Base-by-base conservation (phyloP, 1,140 invertebrate genomes). In the Megalopta genalis region DNA sequence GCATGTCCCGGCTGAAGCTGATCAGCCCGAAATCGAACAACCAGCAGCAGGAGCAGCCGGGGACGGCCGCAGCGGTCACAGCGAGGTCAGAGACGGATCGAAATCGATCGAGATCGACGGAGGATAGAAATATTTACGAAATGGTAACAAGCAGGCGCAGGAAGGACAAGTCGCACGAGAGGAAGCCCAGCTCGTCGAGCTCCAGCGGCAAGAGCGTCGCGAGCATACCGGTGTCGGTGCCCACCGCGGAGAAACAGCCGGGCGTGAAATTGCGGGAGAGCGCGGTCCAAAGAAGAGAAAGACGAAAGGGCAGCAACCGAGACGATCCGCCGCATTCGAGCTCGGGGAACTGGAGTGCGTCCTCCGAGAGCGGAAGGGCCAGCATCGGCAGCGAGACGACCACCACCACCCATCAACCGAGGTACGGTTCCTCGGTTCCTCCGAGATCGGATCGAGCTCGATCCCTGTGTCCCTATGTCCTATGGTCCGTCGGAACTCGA, bases 261-360 rank as follows among this genome's bases (percentile, higher is more conserved):
- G 92, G 84, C 86, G 96, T 97, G 2, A 96, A 96, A 93, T 93
- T 97, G 87, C 93, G 96, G 74, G 95, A 96, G 84, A 95, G 95
- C 77, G 95, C 95, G 1, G 93, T 94, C 5, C 94, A 95, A 88
- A 93, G 95, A 73, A 93, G 96, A 82, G 94, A 94, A 63, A 91
- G 95, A 72, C 93, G 94, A 37, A 92, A 93, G 82, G 93, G 92
- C 70, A 91, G 90, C 52, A 91, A 87, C 75, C 93, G 94, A 67
- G 95, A 95, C 76, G 97, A 97, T 89, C 93, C 93, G 9, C 95
- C 96, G 32, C 96, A 97, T 91, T 98, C 97, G 1, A 98, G 97
- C 60, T 97, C 97, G 78, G 98, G 98, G 63, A 98, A 98, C 91
- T 98, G 98, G 98, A 98, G 97, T 86, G 97, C 97, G 52, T 97